Evolutionary conservation across 2,113 vertebrate species (phyloP), one percentile per base, ranked within the genome.

Genomic region (Silurus meridionalis): DNA sequence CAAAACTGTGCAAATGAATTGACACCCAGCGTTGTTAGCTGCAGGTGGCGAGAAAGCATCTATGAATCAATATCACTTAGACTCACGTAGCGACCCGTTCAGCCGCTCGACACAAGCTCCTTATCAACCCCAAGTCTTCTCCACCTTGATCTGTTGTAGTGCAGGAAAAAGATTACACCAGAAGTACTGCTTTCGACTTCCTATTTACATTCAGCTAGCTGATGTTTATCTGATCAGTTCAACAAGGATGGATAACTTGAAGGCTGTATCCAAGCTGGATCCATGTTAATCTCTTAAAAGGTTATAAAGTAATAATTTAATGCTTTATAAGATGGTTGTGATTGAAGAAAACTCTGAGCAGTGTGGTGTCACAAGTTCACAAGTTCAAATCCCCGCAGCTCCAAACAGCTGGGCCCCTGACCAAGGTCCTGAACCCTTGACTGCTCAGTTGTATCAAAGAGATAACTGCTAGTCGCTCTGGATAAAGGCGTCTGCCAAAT

Each of bases 1-100:
- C 14, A 37, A 79, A 78, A 71, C 46, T n/a, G n/a, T 17, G 48
- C 6, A 6, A 37, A 71, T 71, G 74, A 60, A 50, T 57, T 21
- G 25, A 55, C 53, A 46, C 19, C 25, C 21, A 25, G 71, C 11
- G 7, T 13, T 15, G 63, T 55, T 80, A 66, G 63, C 84, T 67
- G 66, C 77, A 80, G 55, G 78, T 21, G 55, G 78, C 19, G 6
- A 5, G n/a, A 67, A 75, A 15, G 21, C 63, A 60, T 63, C 63
- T 48, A 63, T 58, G 25, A 80, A 89, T 87, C 86, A 28, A 85
- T 83, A 85, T 7, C 82, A 87, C 57, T 85, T 71, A 85, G 71
- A 66, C 53, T 61, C 63, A 83, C 57, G 53, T 15, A 46, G n/a
- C 25, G 55, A 75, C 10, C 17, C 46, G 52, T 80, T 79, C 60